Evolutionary conservation across 1,140 invertebrate species (phyloP).

Genomic region (Euschistus heros): DNA sequence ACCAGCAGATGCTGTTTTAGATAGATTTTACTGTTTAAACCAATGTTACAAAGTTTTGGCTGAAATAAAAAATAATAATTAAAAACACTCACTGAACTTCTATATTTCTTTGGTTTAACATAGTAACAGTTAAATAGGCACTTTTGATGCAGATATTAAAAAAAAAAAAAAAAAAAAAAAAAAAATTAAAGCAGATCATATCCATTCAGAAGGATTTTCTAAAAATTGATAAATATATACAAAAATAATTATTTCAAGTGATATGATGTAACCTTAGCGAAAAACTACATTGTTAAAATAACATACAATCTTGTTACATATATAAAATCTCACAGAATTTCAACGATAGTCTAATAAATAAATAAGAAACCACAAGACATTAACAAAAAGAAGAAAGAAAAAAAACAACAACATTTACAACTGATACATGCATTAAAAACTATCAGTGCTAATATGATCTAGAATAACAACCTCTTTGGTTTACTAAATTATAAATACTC

Average conservation of each 20-base stretch:
- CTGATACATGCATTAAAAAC: background rate
- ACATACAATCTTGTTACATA: background rate
- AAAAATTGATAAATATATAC: background rate
- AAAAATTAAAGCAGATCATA: background rate
- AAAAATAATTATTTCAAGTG: background rate
- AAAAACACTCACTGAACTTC: too few species aligned
- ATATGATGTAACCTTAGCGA: background rate
- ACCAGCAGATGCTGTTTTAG: too few species aligned
- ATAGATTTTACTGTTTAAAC: too few species aligned
- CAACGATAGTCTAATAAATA: background rate
- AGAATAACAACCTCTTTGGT: conserved; percentile 8
- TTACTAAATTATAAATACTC: conserved; percentile 2
- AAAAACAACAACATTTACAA: conserved; percentile 3
- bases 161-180: too few species aligned
- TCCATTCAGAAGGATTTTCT: background rate
- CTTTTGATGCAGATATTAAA: conserved; percentile 6
- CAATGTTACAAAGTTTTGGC: too few species aligned
- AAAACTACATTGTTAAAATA: background rate
- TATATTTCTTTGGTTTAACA: conserved; percentile 6
- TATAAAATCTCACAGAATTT: background rate
- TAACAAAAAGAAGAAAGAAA: background rate
- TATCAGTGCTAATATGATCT: background rate
- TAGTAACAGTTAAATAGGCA: conserved; percentile 5
- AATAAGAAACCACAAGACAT: conserved; percentile 1
- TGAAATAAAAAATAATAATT: too few species aligned